Base-by-base conservation (phyloP, 2,113 vertebrate species). In the Illadopsis cleaveri region DNA sequence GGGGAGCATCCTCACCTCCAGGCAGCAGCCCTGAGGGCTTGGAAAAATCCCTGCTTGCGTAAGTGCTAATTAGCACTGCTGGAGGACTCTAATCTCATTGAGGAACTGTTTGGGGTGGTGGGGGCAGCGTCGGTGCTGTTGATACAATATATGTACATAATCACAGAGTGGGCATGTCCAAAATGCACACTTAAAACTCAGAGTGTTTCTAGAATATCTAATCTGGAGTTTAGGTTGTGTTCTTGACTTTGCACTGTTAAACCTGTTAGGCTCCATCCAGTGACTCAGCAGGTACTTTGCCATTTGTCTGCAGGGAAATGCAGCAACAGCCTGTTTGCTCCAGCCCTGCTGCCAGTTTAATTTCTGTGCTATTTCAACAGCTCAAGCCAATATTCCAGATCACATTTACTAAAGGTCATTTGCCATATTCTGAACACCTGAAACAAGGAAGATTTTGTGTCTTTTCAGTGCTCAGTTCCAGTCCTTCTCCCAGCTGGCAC, bases 261-360 rank as follows among this genome's bases (percentile, higher is more conserved):
- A 66, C 8, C 40, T 21, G 27, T 35, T 28, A 79, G 35, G 58
- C 84, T 66, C 25, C 54, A 64, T 54, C 40, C 81, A 72, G 57
- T 96, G 95, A 96, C 84, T 93, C 93, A 96, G 94, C 92, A 72
- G 70, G 8, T 71, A 9, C 42, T 81, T 81, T 51, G 53, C 58
- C 37, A 50, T 57, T 84, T 81, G 33, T 89, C 69, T 89, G 86
- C 82, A 11, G 31, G 37, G 31, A 80, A 76, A 79, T 11, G 84
- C 53, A 94, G 89, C 38, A 78, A 9, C 37, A 57, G 37, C 23
- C 65, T 76, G 50, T n/a, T 76, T 45, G 48, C 75, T 82, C 48
- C 75, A 50, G 56, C 4, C 3, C 79, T 77, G 78, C 88, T 90
- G 78, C 66, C 70, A 18, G 45, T 50, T 82, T 42, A 9, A 51